Conservation (phyloP, 2,888 invertebrate genomes). For the Folsomia candida region DNA sequence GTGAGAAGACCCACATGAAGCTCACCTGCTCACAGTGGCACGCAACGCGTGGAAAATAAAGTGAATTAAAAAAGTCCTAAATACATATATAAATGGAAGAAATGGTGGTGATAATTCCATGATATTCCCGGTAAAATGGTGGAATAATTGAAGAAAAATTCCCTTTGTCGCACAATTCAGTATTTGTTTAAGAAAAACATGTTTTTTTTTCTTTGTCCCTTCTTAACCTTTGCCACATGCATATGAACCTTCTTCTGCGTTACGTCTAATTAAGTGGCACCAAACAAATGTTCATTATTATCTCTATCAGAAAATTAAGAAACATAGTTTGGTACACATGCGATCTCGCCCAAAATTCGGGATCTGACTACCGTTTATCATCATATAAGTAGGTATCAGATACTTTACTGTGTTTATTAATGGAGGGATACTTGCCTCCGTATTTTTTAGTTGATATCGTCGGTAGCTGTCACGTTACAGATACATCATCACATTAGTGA, state of each 20-base stretch:
- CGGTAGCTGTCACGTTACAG: conserved; percentile 5
- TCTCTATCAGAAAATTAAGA: not conserved
- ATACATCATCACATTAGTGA: conserved; percentile 4
- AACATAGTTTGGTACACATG: not conserved
- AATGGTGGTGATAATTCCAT: conserved; percentile 3
- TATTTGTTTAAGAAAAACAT: not conserved
- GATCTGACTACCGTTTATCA: too few relatives aligned
- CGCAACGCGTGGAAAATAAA: too few relatives aligned
- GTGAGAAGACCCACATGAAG: not conserved
- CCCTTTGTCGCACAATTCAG: not conserved
- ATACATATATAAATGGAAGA: not conserved
- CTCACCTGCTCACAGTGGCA: conserved; percentile 11
- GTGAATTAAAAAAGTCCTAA: not conserved
- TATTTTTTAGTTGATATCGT: too few relatives aligned
- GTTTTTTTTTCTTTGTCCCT: not conserved
- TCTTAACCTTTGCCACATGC: not conserved
- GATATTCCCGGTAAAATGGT: too few relatives aligned
- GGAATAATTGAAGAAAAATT: too few relatives aligned
- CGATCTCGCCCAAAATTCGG: not conserved
- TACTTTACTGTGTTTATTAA: too few relatives aligned
- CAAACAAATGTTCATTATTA: not conserved
- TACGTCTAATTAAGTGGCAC: not conserved
- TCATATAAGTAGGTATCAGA: not conserved
- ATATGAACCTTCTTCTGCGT: not conserved
- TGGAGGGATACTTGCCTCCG: too few relatives aligned